phyloP scores from a whole-genome alignment of 2,888 invertebrate species.

The Synanthedon andrenaeformis region DNA sequence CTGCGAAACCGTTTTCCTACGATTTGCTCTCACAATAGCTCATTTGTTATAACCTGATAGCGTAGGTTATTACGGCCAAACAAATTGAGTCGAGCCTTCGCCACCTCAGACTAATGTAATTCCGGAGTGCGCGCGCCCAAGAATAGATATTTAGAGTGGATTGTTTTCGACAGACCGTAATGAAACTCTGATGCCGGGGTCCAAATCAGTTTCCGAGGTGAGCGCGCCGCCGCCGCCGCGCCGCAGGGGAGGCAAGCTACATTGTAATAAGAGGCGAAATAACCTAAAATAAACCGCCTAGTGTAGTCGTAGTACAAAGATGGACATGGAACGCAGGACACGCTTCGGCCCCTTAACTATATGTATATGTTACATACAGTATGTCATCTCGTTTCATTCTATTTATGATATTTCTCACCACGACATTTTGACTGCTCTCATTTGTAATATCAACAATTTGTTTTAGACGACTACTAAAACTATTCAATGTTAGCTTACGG shows the following conservation, averaged over 20 bases:
- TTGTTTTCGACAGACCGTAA: constrained; percentile 72
- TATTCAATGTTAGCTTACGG: no score
- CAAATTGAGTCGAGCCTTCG: constrained; percentile 71
- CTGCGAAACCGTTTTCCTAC: constrained; percentile 56
- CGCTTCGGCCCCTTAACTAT: constrained; percentile 27
- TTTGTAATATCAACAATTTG: no score
- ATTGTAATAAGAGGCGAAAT: constrained; percentile 68
- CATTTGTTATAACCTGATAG: constrained; percentile 69
- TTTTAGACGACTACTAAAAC: no score
- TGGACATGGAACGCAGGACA: constrained; percentile 50
- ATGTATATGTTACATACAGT: background rate
- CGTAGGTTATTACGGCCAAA: constrained; percentile 66
- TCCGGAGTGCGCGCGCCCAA: constrained; percentile 65
- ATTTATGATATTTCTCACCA: no score
- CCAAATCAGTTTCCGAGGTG: constrained; percentile 67
- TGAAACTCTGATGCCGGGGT: constrained; percentile 67
- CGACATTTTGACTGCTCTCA: no score
- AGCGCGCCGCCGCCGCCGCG: constrained; percentile 55
- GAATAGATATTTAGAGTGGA: constrained; percentile 71
- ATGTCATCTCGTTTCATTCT: background rate
- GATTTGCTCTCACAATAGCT: constrained; percentile 65
- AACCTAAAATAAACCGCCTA: constrained; percentile 66
- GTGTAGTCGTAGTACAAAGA: constrained; percentile 46
- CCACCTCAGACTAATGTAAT: constrained; percentile 72
- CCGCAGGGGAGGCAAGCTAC: constrained; percentile 58